phyloP scores from a whole-genome alignment of 1,140 invertebrate genomes.

The Cydia pomonella region DNA sequence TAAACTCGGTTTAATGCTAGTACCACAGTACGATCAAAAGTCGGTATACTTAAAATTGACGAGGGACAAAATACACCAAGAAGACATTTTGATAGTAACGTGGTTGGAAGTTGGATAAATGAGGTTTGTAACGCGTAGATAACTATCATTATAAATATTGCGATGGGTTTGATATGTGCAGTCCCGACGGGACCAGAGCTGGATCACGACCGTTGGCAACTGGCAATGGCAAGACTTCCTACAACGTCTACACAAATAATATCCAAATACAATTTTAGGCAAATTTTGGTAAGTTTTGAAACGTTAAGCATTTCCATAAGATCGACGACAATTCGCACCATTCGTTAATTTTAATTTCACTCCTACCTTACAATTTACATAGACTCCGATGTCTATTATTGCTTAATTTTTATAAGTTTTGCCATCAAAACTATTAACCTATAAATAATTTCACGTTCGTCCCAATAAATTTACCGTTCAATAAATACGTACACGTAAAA shows the following conservation, averaged over 20 bases:
- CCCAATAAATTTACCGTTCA: conserved; percentile 81
- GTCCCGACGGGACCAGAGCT: conserved; percentile 40
- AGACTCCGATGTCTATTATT: conserved; percentile 78
- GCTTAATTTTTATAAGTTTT: conserved; percentile 81
- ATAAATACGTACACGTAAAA: conserved; percentile 81
- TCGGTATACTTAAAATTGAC: conserved; percentile 18
- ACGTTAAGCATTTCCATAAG: conserved; percentile 69
- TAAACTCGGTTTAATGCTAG: conserved; percentile 8
- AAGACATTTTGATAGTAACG: conserved; percentile 3
- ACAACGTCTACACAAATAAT: conserved; percentile 67
- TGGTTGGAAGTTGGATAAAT: conserved; percentile 15
- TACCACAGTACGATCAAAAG: conserved; percentile 10
- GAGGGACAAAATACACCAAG: conserved; percentile 7
- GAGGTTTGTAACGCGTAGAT: conserved; percentile 22
- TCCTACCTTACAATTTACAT: conserved; percentile 78
- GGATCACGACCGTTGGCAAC: conserved; percentile 39
- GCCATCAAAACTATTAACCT: conserved; percentile 77
- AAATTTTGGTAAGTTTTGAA: conserved; percentile 58
- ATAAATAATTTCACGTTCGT: conserved; percentile 79
- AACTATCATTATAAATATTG: conserved; percentile 44
- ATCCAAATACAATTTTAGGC: conserved; percentile 70
- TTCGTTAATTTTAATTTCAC: conserved; percentile 75
- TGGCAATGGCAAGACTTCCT: conserved; percentile 72
- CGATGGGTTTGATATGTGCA: conserved; percentile 75
- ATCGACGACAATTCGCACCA: conserved; percentile 75